These are phyloP conservation scores for Eucera pruinosa DNA, from an alignment of 2,888 invertebrate genomes.

Conservation along the genomic window DNA sequence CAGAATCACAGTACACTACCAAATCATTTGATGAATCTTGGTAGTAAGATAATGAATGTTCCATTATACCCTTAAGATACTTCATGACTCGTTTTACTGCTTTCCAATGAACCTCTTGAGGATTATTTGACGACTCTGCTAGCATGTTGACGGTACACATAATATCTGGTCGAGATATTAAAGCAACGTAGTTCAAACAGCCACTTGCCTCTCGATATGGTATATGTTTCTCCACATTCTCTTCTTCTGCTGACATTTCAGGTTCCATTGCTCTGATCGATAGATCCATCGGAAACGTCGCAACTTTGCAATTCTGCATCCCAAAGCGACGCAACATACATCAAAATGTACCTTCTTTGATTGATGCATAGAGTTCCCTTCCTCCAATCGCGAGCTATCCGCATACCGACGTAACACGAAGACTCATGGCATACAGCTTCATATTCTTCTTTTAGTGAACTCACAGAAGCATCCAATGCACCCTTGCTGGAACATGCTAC, in stretches of 20 bases:
- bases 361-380: background rate
- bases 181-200: slow-evolving; percentile 27
- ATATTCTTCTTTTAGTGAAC: slow-evolving; percentile 8
- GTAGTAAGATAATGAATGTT: background rate
- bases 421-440: slow-evolving; percentile 9
- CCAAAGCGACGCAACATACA: slow-evolving; percentile 14
- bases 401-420: slow-evolving; percentile 19
- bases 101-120: slow-evolving; percentile 24
- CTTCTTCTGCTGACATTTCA: too few species aligned
- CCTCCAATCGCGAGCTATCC: background rate
- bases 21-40: background rate
- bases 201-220: slow-evolving; percentile 23
- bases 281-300: slow-evolving; percentile 2
- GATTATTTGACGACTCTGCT: slow-evolving; percentile 17
- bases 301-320: slow-evolving; percentile 11
- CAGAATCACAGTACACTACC: too few species aligned
- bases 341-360: slow-evolving; percentile 12
- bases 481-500: slow-evolving; percentile 5
- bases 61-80: slow-evolving; percentile 17
- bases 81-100: slow-evolving; percentile 26
- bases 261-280: background rate
- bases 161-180: slow-evolving; percentile 27
- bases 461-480: background rate
- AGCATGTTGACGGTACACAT: slow-evolving; percentile 2
- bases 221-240: background rate